Evolutionary conservation across 2,888 invertebrate genomes (phyloP).

Genomic region (Bellardia pandia): DNA sequence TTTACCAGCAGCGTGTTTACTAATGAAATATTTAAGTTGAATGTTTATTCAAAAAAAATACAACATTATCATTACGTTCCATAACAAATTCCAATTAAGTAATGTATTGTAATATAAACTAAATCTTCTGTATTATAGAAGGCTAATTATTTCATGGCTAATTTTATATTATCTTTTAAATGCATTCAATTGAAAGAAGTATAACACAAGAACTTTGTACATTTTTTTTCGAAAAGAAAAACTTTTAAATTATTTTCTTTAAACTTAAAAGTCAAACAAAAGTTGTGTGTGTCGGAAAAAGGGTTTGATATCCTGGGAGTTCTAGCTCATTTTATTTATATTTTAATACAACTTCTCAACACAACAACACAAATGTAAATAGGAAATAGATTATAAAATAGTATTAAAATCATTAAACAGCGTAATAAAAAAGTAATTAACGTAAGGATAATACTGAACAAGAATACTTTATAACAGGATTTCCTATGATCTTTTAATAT

Average conservation of each 20-base stretch:
- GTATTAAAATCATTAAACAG: no score
- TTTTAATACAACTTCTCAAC: not conserved
- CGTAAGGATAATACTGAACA: no score
- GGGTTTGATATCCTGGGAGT: not conserved
- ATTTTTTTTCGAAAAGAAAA: not conserved
- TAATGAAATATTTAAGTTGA: not conserved
- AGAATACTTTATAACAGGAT: no score
- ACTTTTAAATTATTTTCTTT: not conserved
- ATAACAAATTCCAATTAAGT: not conserved
- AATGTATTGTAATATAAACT: not conserved
- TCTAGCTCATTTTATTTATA: not conserved
- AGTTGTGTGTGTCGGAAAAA: not conserved
- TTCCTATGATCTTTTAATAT: no score
- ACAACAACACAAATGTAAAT: no score
- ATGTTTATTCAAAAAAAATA: not conserved
- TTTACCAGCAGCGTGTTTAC: not conserved
- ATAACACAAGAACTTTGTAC: not conserved
- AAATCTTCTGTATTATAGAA: not conserved
- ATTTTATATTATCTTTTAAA: constrained; percentile 21
- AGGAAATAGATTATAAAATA: no score
- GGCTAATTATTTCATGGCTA: constrained; percentile 4
- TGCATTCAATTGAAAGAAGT: not conserved
- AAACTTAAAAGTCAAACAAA: not conserved
- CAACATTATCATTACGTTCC: not conserved
- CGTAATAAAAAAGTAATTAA: no score